Evolutionary conservation across 2,797 vertebrate species (phyloP).

Genomic region (Betta splendens): DNA sequence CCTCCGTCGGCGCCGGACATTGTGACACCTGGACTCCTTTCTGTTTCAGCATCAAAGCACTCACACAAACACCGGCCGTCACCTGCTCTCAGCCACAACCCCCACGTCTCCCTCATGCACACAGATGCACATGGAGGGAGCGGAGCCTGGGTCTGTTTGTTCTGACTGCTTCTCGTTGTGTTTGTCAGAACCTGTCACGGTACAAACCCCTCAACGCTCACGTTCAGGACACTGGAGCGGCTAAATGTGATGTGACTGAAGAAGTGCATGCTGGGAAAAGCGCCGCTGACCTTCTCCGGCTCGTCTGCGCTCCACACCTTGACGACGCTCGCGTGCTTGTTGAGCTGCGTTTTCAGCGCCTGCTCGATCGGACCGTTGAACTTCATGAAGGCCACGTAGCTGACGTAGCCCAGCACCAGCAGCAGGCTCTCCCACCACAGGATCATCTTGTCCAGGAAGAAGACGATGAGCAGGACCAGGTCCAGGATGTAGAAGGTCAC

Average conservation of each 20-base stretch:
- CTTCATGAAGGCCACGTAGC: conserved; percentile 91
- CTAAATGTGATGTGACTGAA: too few species aligned
- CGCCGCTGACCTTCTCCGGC: conserved; percentile 84
- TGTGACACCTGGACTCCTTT: conserved; percentile 75
- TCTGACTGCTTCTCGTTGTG: too few species aligned
- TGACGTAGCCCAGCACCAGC: conserved; percentile 85
- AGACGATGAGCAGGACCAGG: conserved; percentile 76
- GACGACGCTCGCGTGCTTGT: conserved; percentile 82
- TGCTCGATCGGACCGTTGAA: conserved; percentile 84
- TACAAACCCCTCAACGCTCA: too few species aligned
- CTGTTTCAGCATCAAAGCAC: conserved; percentile 76
- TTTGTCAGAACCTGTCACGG: too few species aligned
- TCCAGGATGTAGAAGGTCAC: conserved; percentile 91
- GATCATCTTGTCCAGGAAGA: conserved; percentile 81
- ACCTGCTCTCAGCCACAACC: conserved; percentile 60
- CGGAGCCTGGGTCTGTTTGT: too few species aligned
- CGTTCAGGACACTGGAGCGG: too few species aligned
- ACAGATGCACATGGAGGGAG: conserved; percentile 57
- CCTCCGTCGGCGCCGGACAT: conserved; percentile 7
- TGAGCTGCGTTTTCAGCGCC: conserved; percentile 83
- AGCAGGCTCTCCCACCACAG: conserved; percentile 91
- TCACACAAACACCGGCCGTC: conserved; percentile 62
- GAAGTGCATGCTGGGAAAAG: too few species aligned
- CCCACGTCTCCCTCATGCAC: conserved; percentile 34
- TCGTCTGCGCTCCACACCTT: conserved; percentile 80